Conservation (phyloP, 1,140 invertebrate species). For the Pissodes strobi region DNA sequence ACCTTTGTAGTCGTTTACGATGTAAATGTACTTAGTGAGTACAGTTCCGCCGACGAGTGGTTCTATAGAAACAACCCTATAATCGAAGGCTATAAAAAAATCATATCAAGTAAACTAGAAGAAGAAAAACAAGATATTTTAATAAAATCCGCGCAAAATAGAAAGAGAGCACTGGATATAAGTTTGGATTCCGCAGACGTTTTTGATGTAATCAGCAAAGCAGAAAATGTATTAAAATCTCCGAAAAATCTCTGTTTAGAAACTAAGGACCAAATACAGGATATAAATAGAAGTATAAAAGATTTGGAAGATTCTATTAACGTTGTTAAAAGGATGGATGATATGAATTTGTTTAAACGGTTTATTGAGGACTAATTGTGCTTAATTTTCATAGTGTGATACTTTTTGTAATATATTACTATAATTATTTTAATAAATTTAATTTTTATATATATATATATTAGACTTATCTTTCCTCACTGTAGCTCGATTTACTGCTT, state of each 20-base stretch:
- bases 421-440: too few relatives aligned
- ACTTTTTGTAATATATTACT: too few relatives aligned
- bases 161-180: conserved; percentile 14
- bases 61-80: conserved; percentile 49
- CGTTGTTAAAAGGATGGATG: conserved; percentile 27
- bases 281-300: conserved; percentile 23
- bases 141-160: not conserved
- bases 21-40: conserved; percentile 34
- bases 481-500: too few relatives aligned
- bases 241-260: conserved; percentile 23
- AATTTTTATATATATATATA: too few relatives aligned
- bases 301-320: conserved; percentile 31
- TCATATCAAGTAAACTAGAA: conserved; percentile 27
- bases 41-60: conserved; percentile 42
- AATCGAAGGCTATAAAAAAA: conserved; percentile 38
- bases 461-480: too few relatives aligned
- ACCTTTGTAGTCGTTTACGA: conserved; percentile 50
- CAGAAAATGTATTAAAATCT: conserved; percentile 26
- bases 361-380: conserved; percentile 31
- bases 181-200: conserved; percentile 8
- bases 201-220: conserved; percentile 16
- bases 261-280: conserved; percentile 17
- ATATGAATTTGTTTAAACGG: conserved; percentile 20
- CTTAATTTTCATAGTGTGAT: too few relatives aligned
- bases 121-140: not conserved